Evolutionary conservation across 2,113 vertebrate genomes (phyloP), one percentile per base, ranked within the genome.

Genomic region (Sprattus sprattus): DNA sequence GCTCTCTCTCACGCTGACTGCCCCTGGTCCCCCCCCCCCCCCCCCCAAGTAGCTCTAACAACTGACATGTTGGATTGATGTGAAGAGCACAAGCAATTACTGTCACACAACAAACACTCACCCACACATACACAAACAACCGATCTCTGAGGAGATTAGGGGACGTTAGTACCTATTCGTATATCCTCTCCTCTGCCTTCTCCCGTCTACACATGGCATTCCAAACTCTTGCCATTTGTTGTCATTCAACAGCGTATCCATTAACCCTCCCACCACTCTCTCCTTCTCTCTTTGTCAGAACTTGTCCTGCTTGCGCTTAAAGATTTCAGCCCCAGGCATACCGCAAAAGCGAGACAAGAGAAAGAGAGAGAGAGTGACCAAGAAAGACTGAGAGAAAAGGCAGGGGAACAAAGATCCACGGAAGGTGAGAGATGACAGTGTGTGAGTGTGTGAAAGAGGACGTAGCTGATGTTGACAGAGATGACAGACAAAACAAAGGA

Each of bases 281-380:
- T 87, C 89, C 52, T 81, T 88, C 54, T 64, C 4, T 88, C 90
- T 90, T 82, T 95, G 95, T 91, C 94, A 91, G 85, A 90, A 95
- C 95, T 94, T 93, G 95, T 89, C 93, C 91, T 75, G 88, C 83
- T 57, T 88, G 90, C 92, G 92, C 92, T 93, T 91, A 93, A 89
- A 94, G 93, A 95, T 94, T 94, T 95, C 91, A 81, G 85, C 95
- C 94, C 81, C 78, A 7, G 93, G 88, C 47, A 84, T 89, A 90
- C 92, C 64, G 87, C 86, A 80, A 44, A 78, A 88, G 81, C 88
- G 83, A 86, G 80, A 89, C 81, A 28, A 87, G 16, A 57, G 75
- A 89, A 50, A 47, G 67, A 90, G 50, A 52, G 88, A 49, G 28
- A 15, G 82, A 88, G n/a, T 44, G 83, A 89, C 25, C 49, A 50